These are phyloP conservation scores for Dryomyza anilis DNA, from an alignment of 2,888 invertebrate species.

Conservation along the genomic window DNA sequence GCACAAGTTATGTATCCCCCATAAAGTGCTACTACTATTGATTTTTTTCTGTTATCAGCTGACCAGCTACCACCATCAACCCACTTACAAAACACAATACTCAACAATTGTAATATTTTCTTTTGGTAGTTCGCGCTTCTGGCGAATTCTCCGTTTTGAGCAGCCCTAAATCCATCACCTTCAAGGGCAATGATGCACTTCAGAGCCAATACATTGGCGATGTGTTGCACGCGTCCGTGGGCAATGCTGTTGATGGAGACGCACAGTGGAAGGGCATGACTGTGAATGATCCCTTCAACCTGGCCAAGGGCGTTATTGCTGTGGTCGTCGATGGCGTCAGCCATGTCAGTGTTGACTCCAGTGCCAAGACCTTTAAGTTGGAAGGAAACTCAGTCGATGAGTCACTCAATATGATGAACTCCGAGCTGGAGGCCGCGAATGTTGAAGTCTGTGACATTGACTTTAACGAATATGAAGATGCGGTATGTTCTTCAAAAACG, in stretches of 20 bases:
- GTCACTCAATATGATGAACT: constrained; percentile 65
- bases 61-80: not conserved
- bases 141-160: constrained; percentile 72
- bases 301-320: constrained; percentile 74
- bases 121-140: constrained; percentile 47
- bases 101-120: not conserved
- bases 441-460: constrained; percentile 70
- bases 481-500: constrained; percentile 63
- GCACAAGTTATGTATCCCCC: not conserved
- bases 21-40: not conserved
- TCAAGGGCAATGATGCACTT: constrained; percentile 69
- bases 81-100: not conserved
- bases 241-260: constrained; percentile 74
- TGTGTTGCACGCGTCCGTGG: constrained; percentile 73
- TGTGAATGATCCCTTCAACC: constrained; percentile 72
- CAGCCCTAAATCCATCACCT: constrained; percentile 71
- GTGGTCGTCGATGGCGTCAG: constrained; percentile 73
- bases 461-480: constrained; percentile 68
- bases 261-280: constrained; percentile 73
- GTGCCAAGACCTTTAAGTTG: constrained; percentile 49
- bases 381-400: constrained; percentile 45
- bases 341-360: constrained; percentile 51
- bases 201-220: constrained; percentile 70
- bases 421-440: constrained; percentile 66
- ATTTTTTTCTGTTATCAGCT: constrained; percentile 5